phyloP scores from a whole-genome alignment of 2,888 invertebrate genomes.

The Tortricodes alternella region DNA sequence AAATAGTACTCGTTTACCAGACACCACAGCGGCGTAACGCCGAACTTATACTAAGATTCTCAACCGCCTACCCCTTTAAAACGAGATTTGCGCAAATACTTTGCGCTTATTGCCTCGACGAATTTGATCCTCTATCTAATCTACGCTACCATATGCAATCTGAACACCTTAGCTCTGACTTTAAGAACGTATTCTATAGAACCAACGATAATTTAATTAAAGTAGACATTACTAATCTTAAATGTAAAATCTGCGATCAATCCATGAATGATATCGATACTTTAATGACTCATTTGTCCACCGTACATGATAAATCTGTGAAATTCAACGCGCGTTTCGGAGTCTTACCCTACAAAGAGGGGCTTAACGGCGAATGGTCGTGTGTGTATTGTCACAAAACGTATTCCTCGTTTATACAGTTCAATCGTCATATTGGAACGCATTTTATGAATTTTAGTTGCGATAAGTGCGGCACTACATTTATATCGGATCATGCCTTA shows the following conservation, averaged over 20 bases:
- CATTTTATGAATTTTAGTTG: slow-evolving; percentile 73
- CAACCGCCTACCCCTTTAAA: slow-evolving; percentile 74
- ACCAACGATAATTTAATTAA: slow-evolving; percentile 71
- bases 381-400: slow-evolving; percentile 68
- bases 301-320: slow-evolving; percentile 63
- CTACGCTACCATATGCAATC: slow-evolving; percentile 64
- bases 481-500: slow-evolving; percentile 68
- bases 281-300: slow-evolving; percentile 65
- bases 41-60: slow-evolving; percentile 68
- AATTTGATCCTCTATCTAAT: slow-evolving; percentile 56
- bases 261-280: slow-evolving; percentile 61
- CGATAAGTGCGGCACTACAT: slow-evolving; percentile 72
- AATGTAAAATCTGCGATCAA: slow-evolving; percentile 65
- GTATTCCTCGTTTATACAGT: slow-evolving; percentile 58
- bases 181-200: slow-evolving; percentile 71
- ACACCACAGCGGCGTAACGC: slow-evolving; percentile 73
- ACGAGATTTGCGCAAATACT: slow-evolving; percentile 71
- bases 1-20: slow-evolving; percentile 73
- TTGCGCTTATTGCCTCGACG: slow-evolving; percentile 71
- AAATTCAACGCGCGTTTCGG: slow-evolving; percentile 70
- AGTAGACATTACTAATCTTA: slow-evolving; percentile 70
- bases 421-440: slow-evolving; percentile 66
- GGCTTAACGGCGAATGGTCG: slow-evolving; percentile 52
- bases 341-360: slow-evolving; percentile 70
- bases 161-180: slow-evolving; percentile 62